Evolutionary conservation across 2,113 vertebrate genomes (phyloP).

Genomic region (Myotis lucifugus): DNA sequence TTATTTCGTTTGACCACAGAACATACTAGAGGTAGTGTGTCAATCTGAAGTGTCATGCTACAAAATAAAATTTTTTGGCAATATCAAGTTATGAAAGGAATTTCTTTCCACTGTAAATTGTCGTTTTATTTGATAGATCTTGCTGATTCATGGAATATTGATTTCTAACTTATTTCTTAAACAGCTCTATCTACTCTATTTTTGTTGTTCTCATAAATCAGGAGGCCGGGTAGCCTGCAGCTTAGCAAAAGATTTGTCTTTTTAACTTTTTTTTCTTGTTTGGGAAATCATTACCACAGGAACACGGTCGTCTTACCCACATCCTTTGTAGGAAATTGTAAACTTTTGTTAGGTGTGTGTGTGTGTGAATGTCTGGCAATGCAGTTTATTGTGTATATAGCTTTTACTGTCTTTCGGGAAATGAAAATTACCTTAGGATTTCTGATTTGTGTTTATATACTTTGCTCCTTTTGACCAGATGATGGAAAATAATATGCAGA

Average conservation of each 20-base stretch:
- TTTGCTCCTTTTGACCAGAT: background rate
- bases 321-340: slow-evolving; percentile 75
- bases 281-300: slow-evolving; percentile 72
- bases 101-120: slow-evolving; percentile 10
- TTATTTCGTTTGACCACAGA: background rate
- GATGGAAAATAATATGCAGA: background rate
- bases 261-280: slow-evolving; percentile 63
- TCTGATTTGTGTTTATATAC: background rate
- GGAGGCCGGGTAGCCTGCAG: slow-evolving; percentile 13
- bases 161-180: slow-evolving; percentile 11
- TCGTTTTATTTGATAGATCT: background rate
- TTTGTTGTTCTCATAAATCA: slow-evolving; percentile 60
- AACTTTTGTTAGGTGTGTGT: slow-evolving; percentile 62
- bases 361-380: slow-evolving; percentile 26
- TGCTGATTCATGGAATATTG: slow-evolving; percentile 17
- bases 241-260: slow-evolving; percentile 63
- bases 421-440: slow-evolving; percentile 15
- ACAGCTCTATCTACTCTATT: background rate
- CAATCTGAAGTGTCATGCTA: background rate
- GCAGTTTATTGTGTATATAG: slow-evolving; percentile 36
- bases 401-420: slow-evolving; percentile 40
- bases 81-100: background rate
- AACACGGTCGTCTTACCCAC: slow-evolving; percentile 71
- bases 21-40: background rate
- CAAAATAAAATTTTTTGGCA: background rate